Percentiles rank a stretch among this genome's conserved stretches.
phyloP scores from a whole-genome alignment of 2,888 invertebrate genomes.

The Mythimna lalbum region DNA sequence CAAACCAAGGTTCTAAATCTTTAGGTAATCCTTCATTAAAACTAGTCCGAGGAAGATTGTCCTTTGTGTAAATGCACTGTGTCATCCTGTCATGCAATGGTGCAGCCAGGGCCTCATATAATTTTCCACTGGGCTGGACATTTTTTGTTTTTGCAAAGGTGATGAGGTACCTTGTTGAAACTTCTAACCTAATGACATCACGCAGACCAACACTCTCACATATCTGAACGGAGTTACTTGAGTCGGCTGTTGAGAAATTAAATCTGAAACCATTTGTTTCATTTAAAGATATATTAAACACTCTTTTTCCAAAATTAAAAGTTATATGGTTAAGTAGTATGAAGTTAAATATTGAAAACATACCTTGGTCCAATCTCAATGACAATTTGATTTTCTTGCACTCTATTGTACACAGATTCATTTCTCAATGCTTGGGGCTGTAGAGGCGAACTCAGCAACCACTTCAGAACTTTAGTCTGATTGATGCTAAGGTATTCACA shows the following conservation, averaged over 20 bases:
- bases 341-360: not conserved
- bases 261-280: constrained; percentile 89
- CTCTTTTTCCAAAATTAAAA: not conserved
- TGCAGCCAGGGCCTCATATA: constrained; percentile 88
- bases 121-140: constrained; percentile 70
- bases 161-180: constrained; percentile 94
- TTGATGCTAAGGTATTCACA: constrained; percentile 89
- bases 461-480: constrained; percentile 92
- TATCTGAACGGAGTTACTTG: constrained; percentile 98
- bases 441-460: constrained; percentile 95
- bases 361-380: constrained; percentile 98
- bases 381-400: constrained; percentile 84
- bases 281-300: not conserved
- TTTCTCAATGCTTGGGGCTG: constrained; percentile 90
- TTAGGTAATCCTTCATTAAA: constrained; percentile 93
- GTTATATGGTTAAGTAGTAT: too few relatives aligned
- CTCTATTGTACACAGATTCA: constrained; percentile 86
- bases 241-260: constrained; percentile 98
- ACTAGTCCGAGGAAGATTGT: constrained; percentile 92
- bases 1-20: constrained; percentile 93
- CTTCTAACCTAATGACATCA: constrained; percentile 95
- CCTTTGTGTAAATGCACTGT: constrained; percentile 94
- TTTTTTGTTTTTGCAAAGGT: constrained; percentile 82
- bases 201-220: constrained; percentile 95
- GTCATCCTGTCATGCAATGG: constrained; percentile 98